Base-by-base conservation (phyloP, 2,797 vertebrate species). In the Vireo griseus region DNA sequence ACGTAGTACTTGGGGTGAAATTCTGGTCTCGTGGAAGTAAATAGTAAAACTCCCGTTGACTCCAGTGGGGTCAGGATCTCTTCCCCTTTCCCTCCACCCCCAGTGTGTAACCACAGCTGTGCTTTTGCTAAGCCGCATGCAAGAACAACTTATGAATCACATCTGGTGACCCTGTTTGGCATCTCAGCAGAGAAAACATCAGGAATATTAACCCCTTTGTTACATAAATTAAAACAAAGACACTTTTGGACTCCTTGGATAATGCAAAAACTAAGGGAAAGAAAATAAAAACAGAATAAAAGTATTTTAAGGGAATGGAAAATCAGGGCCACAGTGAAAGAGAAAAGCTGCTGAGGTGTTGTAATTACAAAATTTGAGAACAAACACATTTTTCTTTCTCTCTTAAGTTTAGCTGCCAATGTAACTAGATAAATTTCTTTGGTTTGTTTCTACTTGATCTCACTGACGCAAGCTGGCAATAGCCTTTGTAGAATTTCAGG, bases 101-200 rank as follows among this genome's bases (percentile, higher is more conserved):
- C 90, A 88, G 94, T 90, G 93, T 95, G 95, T 78, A 95, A 96
- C 94, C 96, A 94, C 96, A 96, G 95, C 96, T 96, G 96, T 95
- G 94, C 94, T 96, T 96, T 96, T 96, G 91, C 94, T 95, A 96
- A 96, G 90, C 93, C 65, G 47, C 94, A 94, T 96, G 96, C 79
- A 96, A 96, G 96, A 96, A 96, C 88, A 96, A 95, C 96, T 96
- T 95, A 96, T 95, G 96, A 96, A 95, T 96, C 94, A 94, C 96
- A 96, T 95, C 95, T 96, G 95, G 93, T 96, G 95, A 96, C 95
- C 93, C 93, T 91, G 44, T 96, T 95, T 94, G 86, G 96, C 96
- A 96, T 90, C 85, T 58, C 85, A 95, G 93, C 91, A 95, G 96
- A 95, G 94, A 95, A 95, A 96, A 94, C 90, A 95, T 90, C 51